A percentile compares a stretch with the other conserved stretches of the same genome.
phyloP scores from a whole-genome alignment of 2,888 invertebrate species.

The Ernsta delagoae region DNA sequence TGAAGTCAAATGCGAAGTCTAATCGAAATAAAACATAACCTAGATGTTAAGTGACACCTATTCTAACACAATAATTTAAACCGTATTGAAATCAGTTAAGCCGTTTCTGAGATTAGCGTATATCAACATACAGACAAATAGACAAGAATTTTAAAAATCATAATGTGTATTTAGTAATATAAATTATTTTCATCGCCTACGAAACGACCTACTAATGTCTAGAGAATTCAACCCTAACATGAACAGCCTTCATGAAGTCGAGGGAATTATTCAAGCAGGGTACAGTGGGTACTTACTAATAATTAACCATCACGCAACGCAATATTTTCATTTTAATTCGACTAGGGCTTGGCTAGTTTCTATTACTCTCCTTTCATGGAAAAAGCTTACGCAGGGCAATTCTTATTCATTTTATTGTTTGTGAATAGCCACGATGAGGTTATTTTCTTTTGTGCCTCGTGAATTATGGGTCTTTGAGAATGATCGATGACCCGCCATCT shows the following conservation, averaged over 20 bases:
- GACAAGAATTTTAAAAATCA: too few relatives aligned
- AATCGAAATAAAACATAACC: too few relatives aligned
- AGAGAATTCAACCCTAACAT: slow-evolving; percentile 4
- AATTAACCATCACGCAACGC: slow-evolving; percentile 20
- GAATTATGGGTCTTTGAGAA: slow-evolving; percentile 18
- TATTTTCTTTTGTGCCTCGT: slow-evolving; percentile 25
- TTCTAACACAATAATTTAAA: too few relatives aligned
- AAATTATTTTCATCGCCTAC: too few relatives aligned
- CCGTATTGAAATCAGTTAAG: too few relatives aligned
- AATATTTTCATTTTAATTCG: slow-evolving; percentile 14
- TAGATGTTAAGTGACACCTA: too few relatives aligned
- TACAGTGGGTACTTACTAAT: slow-evolving; percentile 2
- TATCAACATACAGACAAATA: too few relatives aligned
- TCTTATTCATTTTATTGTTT: slow-evolving; percentile 21
- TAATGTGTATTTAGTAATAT: too few relatives aligned
- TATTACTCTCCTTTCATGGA: slow-evolving; percentile 8
- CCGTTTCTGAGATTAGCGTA: too few relatives aligned
- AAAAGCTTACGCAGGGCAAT: slow-evolving; percentile 8
- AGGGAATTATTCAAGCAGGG: slow-evolving; percentile 7
- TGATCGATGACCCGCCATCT: slow-evolving; percentile 13
- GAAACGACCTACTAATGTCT: not conserved
- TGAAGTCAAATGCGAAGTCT: too few relatives aligned
- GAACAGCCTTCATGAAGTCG: not conserved
- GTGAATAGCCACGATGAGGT: slow-evolving; percentile 21
- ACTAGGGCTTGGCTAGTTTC: slow-evolving; percentile 7